These are phyloP conservation scores for Dromaius novaehollandiae DNA, from an alignment of 2,113 vertebrate species.

Conservation along the genomic window DNA sequence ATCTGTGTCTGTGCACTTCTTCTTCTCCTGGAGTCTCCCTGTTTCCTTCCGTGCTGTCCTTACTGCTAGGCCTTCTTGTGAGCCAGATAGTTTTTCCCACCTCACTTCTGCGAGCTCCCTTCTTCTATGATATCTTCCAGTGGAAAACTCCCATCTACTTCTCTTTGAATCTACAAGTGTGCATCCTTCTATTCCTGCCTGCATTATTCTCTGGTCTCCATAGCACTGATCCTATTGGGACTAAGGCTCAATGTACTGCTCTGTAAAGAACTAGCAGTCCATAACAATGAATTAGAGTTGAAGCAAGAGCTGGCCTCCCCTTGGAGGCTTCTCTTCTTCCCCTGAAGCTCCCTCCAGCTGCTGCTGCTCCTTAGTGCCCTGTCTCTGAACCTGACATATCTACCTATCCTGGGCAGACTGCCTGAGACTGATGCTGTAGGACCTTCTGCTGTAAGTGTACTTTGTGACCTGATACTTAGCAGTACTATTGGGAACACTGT, in stretches of 20 bases:
- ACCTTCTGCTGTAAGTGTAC: neutral
- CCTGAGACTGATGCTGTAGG: neutral
- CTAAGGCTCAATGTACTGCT: neutral
- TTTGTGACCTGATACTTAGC: neutral
- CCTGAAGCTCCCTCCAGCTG: neutral
- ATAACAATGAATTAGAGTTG: neutral
- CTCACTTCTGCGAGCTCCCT: neutral
- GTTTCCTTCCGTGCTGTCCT: neutral
- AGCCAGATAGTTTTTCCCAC: neutral
- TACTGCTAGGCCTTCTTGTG: neutral
- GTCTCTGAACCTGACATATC: neutral
- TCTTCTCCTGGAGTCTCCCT: neutral
- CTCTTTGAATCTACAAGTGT: neutral
- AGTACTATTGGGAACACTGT: neutral
- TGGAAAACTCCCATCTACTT: neutral
- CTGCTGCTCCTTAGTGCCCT: neutral
- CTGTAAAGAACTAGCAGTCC: neutral
- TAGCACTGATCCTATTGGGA: neutral
- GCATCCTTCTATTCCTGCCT: neutral
- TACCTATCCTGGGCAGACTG: neutral
- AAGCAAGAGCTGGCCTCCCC: accelerated
- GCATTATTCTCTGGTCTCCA: neutral
- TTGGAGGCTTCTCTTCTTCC: neutral
- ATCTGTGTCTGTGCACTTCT: neutral
- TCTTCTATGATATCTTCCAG: neutral